Evolutionary conservation across 2,797 vertebrate species (phyloP), one percentile per base, ranked within the genome.

Genomic region (Gymnopithys bicolor): DNA sequence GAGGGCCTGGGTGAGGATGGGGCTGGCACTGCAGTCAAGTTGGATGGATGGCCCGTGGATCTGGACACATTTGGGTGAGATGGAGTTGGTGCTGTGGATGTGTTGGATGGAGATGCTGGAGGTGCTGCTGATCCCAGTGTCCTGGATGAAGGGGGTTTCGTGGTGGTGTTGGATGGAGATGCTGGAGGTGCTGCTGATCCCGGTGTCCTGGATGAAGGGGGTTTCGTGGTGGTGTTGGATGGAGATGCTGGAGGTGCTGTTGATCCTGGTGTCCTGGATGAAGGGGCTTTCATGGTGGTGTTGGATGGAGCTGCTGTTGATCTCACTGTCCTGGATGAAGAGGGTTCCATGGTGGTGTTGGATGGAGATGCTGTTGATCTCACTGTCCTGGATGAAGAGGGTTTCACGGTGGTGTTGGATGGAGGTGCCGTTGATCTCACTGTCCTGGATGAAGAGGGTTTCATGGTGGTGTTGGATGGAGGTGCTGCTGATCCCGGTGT

Each of bases 341-440:
- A 1, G 30, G 16, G 2, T 28, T 9, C 0, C 6, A 8, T 23
- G 33, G 9, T 27, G 7, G 8, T 5, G 33, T 0, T 67, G 28
- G 63, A 4, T 55, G 49, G 0, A 55, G n/a, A 1, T 39, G 58
- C 11, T 24, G 51, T 6, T 55, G 60, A 35, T 35, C 2, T 3
- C 0, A 0, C 1, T 2, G 10, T 28, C 1, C 0, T 10, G 25
- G 23, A 1, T 3, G 32, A 2, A 37, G 46, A 4, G 10, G 23
- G 8, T 2, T 4, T 3, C 8, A 3, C 1, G 1, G 5, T 5
- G 30, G 0, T 3, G 25, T 0, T 6, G 27, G 22, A 2, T 0
- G 1, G 4, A 32, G 22, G 0, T 39, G 39, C 39, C 15, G 67
- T 7, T 22, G 35, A 28, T 17, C 3, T 14, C 2, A 0, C n/a